These are phyloP conservation scores for Lasioglossum figueresi DNA, from an alignment of 2,888 invertebrate species.

Conservation along the genomic window DNA sequence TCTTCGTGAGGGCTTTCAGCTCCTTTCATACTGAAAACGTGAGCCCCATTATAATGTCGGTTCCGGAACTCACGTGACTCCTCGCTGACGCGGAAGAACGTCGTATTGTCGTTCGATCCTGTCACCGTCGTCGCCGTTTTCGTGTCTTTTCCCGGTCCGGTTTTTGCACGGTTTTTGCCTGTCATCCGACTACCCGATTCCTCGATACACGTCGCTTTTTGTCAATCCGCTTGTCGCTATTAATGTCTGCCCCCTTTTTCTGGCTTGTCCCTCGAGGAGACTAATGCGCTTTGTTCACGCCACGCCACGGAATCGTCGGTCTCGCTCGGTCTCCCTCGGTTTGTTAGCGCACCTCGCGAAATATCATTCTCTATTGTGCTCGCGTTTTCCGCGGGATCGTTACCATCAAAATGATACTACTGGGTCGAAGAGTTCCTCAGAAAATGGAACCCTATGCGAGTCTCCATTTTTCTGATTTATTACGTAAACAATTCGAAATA, in stretches of 20 bases:
- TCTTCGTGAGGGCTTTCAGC: conserved; percentile 45
- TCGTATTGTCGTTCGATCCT: conserved; percentile 23
- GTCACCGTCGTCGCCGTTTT: background rate
- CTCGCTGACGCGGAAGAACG: background rate
- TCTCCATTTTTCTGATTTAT: background rate
- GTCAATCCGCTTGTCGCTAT: background rate
- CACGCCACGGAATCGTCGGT: background rate
- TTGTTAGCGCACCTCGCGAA: background rate
- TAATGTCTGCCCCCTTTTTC: conserved; percentile 2
- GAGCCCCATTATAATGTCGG: conserved; percentile 48
- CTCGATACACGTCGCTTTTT: conserved; percentile 14
- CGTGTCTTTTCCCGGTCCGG: background rate
- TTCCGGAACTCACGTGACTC: conserved; percentile 3
- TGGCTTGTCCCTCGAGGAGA: background rate
- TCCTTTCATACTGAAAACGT: conserved; percentile 57
- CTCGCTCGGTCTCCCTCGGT: background rate
- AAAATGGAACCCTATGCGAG: too few species aligned
- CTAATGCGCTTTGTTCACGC: conserved; percentile 2
- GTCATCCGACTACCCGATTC: background rate
- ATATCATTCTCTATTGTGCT: background rate
- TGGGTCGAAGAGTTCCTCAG: background rate
- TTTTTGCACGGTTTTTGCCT: background rate
- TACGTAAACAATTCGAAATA: background rate
- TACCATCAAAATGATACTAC: background rate
- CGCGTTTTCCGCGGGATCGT: background rate